These are phyloP conservation scores for Dromius quadrimaculatus DNA, from an alignment of 2,888 invertebrate species.

Conservation along the genomic window DNA sequence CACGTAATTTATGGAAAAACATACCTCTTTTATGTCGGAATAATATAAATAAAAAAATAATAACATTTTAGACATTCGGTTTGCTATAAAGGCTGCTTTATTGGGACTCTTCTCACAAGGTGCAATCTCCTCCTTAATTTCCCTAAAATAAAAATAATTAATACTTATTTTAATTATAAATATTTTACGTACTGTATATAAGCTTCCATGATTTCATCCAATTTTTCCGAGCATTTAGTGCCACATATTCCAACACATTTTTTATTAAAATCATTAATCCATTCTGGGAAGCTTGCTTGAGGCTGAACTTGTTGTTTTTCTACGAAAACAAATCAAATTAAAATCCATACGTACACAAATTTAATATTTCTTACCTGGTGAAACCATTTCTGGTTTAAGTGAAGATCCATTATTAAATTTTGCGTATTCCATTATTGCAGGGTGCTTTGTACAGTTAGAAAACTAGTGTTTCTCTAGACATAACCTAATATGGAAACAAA, in stretches of 20 bases:
- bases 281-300: slow-evolving; percentile 18
- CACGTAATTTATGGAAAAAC: neutral
- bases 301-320: neutral
- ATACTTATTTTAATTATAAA: neutral
- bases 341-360: too few relatives aligned
- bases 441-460: neutral
- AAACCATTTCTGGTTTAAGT: neutral
- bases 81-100: slow-evolving; percentile 27
- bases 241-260: slow-evolving; percentile 29
- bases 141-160: slow-evolving; percentile 27
- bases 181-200: slow-evolving; percentile 35
- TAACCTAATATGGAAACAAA: slow-evolving; percentile 30
- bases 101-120: slow-evolving; percentile 34
- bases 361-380: slow-evolving; percentile 1
- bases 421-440: slow-evolving; percentile 2
- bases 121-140: slow-evolving; percentile 18
- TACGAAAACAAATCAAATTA: neutral
- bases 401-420: neutral
- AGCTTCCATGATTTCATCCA: slow-evolving; percentile 37
- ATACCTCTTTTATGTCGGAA: slow-evolving; percentile 40
- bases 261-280: slow-evolving; percentile 31
- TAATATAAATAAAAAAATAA: slow-evolving; percentile 39
- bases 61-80: slow-evolving; percentile 31
- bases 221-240: slow-evolving; percentile 23
- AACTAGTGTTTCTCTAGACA: neutral